Conservation (phyloP, 2,113 vertebrate species). For the Addax nasomaculatus region DNA sequence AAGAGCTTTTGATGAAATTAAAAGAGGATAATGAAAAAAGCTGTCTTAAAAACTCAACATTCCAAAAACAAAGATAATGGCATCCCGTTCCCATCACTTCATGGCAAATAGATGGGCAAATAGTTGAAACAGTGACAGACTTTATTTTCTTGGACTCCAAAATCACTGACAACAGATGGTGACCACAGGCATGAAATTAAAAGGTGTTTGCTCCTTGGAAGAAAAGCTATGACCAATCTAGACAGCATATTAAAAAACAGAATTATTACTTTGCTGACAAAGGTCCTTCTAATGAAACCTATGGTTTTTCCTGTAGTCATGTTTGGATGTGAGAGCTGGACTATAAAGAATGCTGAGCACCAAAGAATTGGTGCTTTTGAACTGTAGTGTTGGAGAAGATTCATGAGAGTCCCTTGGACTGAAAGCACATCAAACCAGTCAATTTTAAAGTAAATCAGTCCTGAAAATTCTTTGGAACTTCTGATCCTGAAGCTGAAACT, state of each 20-base stretch:
- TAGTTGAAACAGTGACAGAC: background rate
- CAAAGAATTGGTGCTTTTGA: background rate
- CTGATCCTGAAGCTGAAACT: background rate
- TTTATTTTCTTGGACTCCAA: background rate
- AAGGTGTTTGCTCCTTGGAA: background rate
- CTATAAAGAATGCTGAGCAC: background rate
- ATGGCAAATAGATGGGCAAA: background rate
- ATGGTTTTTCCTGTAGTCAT: background rate
- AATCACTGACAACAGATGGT: background rate
- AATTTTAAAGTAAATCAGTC: background rate
- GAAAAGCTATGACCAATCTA: background rate
- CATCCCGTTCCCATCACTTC: accelerated
- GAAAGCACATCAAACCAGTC: background rate
- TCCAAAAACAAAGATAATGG: background rate
- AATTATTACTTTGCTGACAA: background rate
- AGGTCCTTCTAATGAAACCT: background rate
- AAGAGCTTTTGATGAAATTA: background rate
- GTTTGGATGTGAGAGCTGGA: background rate
- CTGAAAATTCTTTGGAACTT: background rate
- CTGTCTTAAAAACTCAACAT: background rate
- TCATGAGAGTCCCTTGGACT: background rate
- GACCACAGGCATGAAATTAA: background rate
- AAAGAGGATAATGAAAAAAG: background rate
- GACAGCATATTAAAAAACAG: background rate
- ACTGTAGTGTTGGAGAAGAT: background rate